These are phyloP conservation scores for Epicampocera succincta DNA, from an alignment of 2,888 invertebrate species.

Conservation along the genomic window DNA sequence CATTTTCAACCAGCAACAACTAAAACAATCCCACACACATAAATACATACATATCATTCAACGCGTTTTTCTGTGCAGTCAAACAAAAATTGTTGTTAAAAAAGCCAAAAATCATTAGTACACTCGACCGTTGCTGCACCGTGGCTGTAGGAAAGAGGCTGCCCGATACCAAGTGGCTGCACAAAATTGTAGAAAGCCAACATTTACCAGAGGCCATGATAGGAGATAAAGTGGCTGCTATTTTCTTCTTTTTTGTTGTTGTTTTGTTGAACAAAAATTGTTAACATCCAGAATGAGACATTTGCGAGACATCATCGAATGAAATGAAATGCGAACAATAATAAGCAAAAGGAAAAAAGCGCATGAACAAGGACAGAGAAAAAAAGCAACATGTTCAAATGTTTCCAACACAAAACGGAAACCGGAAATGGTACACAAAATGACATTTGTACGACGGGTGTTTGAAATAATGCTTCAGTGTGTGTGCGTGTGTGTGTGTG, in stretches of 20 bases:
- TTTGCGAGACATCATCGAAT: slow-evolving; percentile 63
- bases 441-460: slow-evolving; percentile 52
- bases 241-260: neutral
- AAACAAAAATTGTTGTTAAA: neutral
- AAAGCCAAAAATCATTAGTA: slow-evolving; percentile 39
- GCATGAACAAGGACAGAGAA: neutral
- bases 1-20: slow-evolving; percentile 50
- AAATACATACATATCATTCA: neutral
- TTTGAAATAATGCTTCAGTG: slow-evolving; percentile 43
- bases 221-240: slow-evolving; percentile 46
- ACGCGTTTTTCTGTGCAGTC: neutral
- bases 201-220: slow-evolving; percentile 55
- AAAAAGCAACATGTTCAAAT: slow-evolving; percentile 35
- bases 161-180: neutral
- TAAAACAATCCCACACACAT: neutral
- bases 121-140: neutral
- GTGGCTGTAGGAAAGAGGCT: neutral
- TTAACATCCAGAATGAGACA: slow-evolving; percentile 59
- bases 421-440: slow-evolving; percentile 66
- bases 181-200: slow-evolving; percentile 32
- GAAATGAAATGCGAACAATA: slow-evolving; percentile 62
- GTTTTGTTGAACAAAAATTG: slow-evolving; percentile 30
- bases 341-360: slow-evolving; percentile 31
- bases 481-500: slow-evolving; percentile 23
- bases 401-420: slow-evolving; percentile 62